phyloP scores from a whole-genome alignment of 2,797 vertebrate genomes.

The Gymnocypris eckloni region DNA sequence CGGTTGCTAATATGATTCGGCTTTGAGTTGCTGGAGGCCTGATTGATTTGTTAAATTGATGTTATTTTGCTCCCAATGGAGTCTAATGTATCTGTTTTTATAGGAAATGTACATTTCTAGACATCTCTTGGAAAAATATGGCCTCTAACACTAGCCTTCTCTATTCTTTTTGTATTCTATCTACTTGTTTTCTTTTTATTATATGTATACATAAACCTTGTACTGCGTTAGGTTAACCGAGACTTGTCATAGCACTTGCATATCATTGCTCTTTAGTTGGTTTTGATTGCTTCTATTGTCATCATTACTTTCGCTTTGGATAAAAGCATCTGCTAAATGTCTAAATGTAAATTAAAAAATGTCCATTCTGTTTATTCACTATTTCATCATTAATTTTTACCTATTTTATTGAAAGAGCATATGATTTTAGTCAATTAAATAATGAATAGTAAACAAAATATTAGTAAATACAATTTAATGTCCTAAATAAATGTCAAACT shows the following conservation, averaged over 20 bases:
- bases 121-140: not conserved
- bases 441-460: not conserved
- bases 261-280: no score
- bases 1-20: slow-evolving; percentile 5
- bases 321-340: no score
- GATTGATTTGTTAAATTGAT: slow-evolving; percentile 23
- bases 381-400: not conserved
- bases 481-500: no score
- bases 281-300: no score
- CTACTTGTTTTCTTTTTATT: no score
- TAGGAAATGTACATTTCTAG: slow-evolving; percentile 3
- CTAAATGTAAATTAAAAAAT: not conserved
- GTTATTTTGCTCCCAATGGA: not conserved
- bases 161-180: no score
- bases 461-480: not conserved
- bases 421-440: not conserved
- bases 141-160: no score
- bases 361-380: not conserved
- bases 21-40: slow-evolving; percentile 10
- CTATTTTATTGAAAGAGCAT: not conserved
- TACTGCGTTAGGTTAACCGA: no score
- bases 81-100: not conserved
- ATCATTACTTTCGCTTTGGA: no score
- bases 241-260: no score
- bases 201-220: no score